Conservation (phyloP, 2,113 vertebrate genomes). For the Phalacrocorax brasilianus region DNA sequence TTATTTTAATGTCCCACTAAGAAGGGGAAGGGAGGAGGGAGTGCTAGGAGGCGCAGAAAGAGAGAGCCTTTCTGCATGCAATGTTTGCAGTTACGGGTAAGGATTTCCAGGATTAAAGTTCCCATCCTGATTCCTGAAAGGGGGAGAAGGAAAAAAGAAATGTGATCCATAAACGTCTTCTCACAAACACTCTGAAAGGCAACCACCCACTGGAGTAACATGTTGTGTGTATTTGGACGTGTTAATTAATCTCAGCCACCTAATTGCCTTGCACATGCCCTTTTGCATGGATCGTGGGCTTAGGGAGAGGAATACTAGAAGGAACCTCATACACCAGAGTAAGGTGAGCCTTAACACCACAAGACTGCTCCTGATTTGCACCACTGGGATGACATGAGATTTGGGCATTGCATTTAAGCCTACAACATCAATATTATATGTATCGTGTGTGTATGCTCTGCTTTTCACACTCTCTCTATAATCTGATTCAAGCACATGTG, state of each 20-base stretch:
- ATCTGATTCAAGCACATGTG: constrained; percentile 46
- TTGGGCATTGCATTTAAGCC: not conserved
- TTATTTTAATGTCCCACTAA: not conserved
- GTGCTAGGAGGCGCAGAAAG: not conserved
- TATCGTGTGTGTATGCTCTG: not conserved
- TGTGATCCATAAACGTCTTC: not conserved
- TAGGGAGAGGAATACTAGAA: not conserved
- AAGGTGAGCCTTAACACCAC: not conserved
- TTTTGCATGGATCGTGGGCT: not conserved
- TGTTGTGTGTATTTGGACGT: not conserved
- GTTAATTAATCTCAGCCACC: not conserved
- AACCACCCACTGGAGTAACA: not conserved
- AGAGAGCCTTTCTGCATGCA: not conserved
- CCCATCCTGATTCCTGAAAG: not conserved
- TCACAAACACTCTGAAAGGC: constrained; percentile 13
- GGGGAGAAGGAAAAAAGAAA: not conserved
- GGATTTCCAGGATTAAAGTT: constrained; percentile 26
- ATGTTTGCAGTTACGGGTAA: not conserved
- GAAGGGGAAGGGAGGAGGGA: not conserved
- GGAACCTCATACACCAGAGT: not conserved
- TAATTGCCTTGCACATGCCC: not conserved
- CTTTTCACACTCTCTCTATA: constrained; percentile 34
- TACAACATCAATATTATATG: not conserved
- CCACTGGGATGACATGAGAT: not conserved
- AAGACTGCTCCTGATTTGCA: not conserved